These are phyloP conservation scores for Lottia gigantea DNA, from an alignment of 2,888 invertebrate species.

Conservation along the genomic window DNA sequence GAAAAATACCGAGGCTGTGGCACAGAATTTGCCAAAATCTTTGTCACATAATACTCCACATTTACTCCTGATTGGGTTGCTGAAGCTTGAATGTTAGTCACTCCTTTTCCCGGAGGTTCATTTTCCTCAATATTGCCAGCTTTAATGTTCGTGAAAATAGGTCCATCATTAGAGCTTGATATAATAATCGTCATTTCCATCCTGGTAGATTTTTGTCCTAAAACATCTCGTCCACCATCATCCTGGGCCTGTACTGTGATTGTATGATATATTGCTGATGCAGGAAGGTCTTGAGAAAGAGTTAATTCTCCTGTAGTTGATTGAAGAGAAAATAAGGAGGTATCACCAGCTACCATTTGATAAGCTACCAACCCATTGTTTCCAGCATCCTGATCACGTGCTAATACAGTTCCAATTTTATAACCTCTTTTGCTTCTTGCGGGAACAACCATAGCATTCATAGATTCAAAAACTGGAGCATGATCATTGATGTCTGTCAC, in stretches of 20 bases:
- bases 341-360: constrained; percentile 20
- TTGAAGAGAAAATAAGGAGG: constrained; percentile 26
- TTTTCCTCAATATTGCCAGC: constrained; percentile 88
- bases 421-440: constrained; percentile 69
- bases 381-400: constrained; percentile 89
- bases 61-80: constrained; percentile 32
- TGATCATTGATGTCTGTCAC: constrained; percentile 93
- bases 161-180: constrained; percentile 32
- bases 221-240: constrained; percentile 18
- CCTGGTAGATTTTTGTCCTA: constrained; percentile 29
- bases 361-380: constrained; percentile 91
- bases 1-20: constrained; percentile 47
- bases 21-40: constrained; percentile 71
- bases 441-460: constrained; percentile 79
- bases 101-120: constrained; percentile 86
- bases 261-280: neutral
- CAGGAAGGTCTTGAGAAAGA: constrained; percentile 19
- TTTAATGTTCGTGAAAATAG: constrained; percentile 66
- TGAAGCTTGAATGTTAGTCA: constrained; percentile 77
- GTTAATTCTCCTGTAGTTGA: constrained; percentile 27
- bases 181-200: constrained; percentile 39
- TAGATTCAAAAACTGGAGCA: constrained; percentile 85
- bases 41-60: constrained; percentile 91
- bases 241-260: constrained; percentile 22
- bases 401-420: constrained; percentile 83